Evolutionary conservation across 1,140 invertebrate species (phyloP).

Genomic region (Monochamus saltuarius): DNA sequence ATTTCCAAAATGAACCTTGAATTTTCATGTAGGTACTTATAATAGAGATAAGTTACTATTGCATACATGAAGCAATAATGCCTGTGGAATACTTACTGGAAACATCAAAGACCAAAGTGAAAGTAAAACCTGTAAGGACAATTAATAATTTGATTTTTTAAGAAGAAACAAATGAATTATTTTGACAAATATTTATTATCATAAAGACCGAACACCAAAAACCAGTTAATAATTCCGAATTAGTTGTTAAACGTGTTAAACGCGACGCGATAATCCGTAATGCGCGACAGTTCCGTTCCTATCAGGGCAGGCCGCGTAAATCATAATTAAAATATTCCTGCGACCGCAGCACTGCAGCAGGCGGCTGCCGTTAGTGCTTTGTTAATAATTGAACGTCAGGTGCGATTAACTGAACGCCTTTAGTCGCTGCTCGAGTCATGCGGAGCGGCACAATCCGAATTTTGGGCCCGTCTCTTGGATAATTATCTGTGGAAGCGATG

Average conservation of each 20-base stretch:
- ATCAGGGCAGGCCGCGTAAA: slow-evolving; percentile 38
- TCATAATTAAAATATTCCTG: slow-evolving; percentile 47
- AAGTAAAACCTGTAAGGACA: too few relatives aligned
- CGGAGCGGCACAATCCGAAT: not conserved
- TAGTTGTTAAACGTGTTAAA: slow-evolving; percentile 34
- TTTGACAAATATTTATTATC: too few relatives aligned
- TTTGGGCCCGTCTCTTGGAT: not conserved
- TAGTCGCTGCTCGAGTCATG: not conserved
- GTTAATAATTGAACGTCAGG: slow-evolving; percentile 47
- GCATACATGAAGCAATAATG: too few relatives aligned
- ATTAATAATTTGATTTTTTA: too few relatives aligned
- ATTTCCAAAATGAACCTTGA: too few relatives aligned
- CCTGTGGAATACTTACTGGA: too few relatives aligned
- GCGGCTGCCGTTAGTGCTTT: slow-evolving; percentile 39
- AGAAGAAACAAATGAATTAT: too few relatives aligned
- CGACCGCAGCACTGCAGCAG: slow-evolving; percentile 35
- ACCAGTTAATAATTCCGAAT: slow-evolving; percentile 14
- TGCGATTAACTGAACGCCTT: slow-evolving; percentile 36
- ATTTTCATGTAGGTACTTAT: too few relatives aligned
- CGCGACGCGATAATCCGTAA: slow-evolving; percentile 42
- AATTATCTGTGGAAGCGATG: too few relatives aligned
- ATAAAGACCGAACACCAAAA: too few relatives aligned
- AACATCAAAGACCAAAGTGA: too few relatives aligned
- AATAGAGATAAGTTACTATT: too few relatives aligned
- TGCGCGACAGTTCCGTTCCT: slow-evolving; percentile 34